Evolutionary conservation across 2,888 invertebrate species (phyloP), one percentile per base, ranked within the genome.

Genomic region (Brenthis hecate): DNA sequence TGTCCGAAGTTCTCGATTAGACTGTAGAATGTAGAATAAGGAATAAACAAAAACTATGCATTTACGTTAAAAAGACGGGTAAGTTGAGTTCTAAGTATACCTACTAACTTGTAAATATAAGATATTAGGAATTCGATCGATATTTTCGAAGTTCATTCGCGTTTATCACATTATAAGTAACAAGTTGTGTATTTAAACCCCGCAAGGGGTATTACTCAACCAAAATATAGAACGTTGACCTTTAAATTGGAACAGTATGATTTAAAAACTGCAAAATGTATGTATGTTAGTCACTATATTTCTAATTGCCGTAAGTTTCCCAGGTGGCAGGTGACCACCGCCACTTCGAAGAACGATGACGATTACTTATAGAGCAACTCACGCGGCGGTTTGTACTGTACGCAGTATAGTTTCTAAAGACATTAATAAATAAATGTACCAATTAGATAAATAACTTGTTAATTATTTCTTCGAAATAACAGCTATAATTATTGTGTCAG

Each of bases 141-240:
- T 53, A 23, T 48, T 47, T 8, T 6, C 14, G 3, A 48, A 43
- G 36, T 23, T 5, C 23, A 28, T 28, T 43, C 2, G 6, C 28
- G 13, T n/a, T 48, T 50, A 60, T 50, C 28, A 60, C 16, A n/a
- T 50, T 50, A 28, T 50, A 28, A 6, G 23, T 48, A 60, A 50
- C 48, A 11, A 60, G 48, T 5, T 50, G 48, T 23, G 60, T 60
- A 48, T 60, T 60, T 48, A 28, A 60, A 48, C 48, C 50, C 50
- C 36, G 36, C 36, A 48, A n/a, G 48, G 58, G 11, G 48, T 48
- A 48, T 58, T 58, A 58, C 28, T n/a, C 58, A 58, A 58, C n/a
- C 60, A 48, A 11, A 60, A 48, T 28, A n/a, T 13, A n/a, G 50
- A 50, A 6, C 60, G 13, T 28, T 60, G 60, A 50, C 60, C 50